phyloP scores from a whole-genome alignment of 2,797 vertebrate genomes.

The Crenuchus spilurus region DNA sequence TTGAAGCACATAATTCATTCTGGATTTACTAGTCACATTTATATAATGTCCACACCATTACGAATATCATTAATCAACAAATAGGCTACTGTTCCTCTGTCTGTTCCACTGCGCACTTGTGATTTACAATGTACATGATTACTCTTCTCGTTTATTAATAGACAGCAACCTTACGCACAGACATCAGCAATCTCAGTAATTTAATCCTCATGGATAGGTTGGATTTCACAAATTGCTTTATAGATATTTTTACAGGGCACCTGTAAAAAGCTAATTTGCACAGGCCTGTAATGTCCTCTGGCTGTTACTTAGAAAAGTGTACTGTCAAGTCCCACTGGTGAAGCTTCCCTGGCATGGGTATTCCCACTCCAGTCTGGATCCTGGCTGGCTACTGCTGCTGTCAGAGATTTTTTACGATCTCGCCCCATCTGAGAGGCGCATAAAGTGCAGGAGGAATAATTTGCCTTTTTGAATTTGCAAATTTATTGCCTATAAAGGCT shows the following conservation, averaged over 20 bases:
- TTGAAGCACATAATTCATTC: slow-evolving; percentile 37
- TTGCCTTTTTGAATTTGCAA: slow-evolving; percentile 55
- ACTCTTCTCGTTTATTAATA: slow-evolving; percentile 8
- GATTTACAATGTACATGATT: slow-evolving; percentile 33
- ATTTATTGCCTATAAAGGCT: slow-evolving; percentile 59
- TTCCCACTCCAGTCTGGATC: slow-evolving; percentile 23
- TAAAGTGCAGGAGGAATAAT: slow-evolving; percentile 51
- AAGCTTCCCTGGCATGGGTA: slow-evolving; percentile 29
- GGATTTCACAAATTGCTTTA: neutral
- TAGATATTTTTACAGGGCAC: slow-evolving; percentile 16
- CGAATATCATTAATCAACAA: slow-evolving; percentile 39
- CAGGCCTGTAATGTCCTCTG: slow-evolving; percentile 3
- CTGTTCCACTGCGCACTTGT: neutral
- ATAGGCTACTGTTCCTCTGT: slow-evolving; percentile 21
- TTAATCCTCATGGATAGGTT: slow-evolving; percentile 22
- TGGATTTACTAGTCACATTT: slow-evolving; percentile 38
- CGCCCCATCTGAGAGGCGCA: slow-evolving; percentile 32
- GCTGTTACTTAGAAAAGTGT: neutral
- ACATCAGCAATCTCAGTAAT: neutral
- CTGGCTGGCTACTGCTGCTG: slow-evolving; percentile 7
- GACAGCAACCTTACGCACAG: slow-evolving; percentile 1
- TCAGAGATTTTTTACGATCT: slow-evolving; percentile 22
- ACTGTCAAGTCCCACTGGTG: slow-evolving; percentile 9
- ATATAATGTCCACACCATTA: slow-evolving; percentile 35
- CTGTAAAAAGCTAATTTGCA: slow-evolving; percentile 7